Evolutionary conservation across 2,888 invertebrate genomes (phyloP), one percentile per base, ranked within the genome.

Genomic region (Rotaria sp.): DNA sequence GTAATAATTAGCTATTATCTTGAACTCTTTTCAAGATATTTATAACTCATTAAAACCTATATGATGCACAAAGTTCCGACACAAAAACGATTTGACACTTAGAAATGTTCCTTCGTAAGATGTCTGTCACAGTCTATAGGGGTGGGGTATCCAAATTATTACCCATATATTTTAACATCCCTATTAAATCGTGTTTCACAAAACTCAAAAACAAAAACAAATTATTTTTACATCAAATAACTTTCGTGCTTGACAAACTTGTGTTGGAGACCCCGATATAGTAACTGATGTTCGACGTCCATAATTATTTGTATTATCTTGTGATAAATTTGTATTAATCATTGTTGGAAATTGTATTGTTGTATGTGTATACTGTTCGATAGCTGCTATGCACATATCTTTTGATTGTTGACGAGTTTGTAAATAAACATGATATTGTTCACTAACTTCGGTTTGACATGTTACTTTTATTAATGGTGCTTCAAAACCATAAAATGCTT

Each of bases 341-440:
- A 35, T 18, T 35, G 67, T 21, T 67, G 67, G 67, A 67, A 67
- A 67, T 67, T 67, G 80, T 26, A 80, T 80, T 41, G 24, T 41
- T 80, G 80, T 45, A 45, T 45, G 80, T 45, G 80, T 80, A 13
- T 41, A 80, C n/a, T 45, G 41, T n/a, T 80, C 80, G 15, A 80
- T 80, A 45, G 80, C 41, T 38, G 80, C 41, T 5, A 80, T 80
- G 26, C 41, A 80, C 41, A 80, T 41, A 45, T 80, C 80, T 80
- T 80, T 80, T 41, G 80, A 45, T 80, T 80, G 80, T 45, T 80
- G 80, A 80, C 80, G 80, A 13, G 80, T 80, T 45, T 80, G 80
- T 80, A 80, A 80, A 80, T 80, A 80, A 80, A 35, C 80, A 45
- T 80, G 80, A 80, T 80, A 80, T 45, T 80, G 80, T n/a, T 80